Evolutionary conservation across 2,888 invertebrate species (phyloP), one percentile per base, ranked within the genome.

Genomic region (Teleiodes luculella): DNA sequence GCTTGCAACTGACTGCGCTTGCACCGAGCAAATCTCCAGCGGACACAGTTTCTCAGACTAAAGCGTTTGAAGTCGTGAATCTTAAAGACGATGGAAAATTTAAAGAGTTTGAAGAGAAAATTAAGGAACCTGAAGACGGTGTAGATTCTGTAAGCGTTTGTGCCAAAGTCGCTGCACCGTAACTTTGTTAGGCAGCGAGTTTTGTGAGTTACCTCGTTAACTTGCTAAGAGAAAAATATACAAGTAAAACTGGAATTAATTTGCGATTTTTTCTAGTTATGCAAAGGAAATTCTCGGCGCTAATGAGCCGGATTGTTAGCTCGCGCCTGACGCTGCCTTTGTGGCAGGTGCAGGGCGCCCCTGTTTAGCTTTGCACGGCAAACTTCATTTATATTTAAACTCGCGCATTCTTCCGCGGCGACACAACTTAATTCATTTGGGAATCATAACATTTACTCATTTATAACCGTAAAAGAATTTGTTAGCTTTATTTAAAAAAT

Each of bases 41-140:
- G 61, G 68, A 64, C 68, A 74, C 73, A 77, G 74, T 79, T 78
- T 74, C 71, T 67, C 63, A 61, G 61, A 72, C 13, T 43, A 24
- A 43, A 77, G 66, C 68, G 65, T 70, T 71, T 67, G 62, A 62
- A 68, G 68, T 68, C 64, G 65, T 67, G 65, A 78, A 76, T 78
- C 72, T 80, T 79, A 72, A 80, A 78, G 75, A 76, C 74, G 74
- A 74, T 78, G 76, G 68, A 78, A 81, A 80, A 78, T 83, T 86
- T 80, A 80, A 83, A 82, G 76, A 84, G 80, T 80, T 83, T 80
- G 67, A 69, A 80, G 83, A 80, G 80, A 80, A 86, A 85, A 83
- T 86, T 83, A 84, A 82, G 79, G 72, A 70, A 69, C 66, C 67
- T 61, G 62, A 65, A 68, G 68, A 71, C 69, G 71, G 62, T 60